Evolutionary conservation across 2,888 invertebrate genomes (phyloP).

Genomic region (Calameuta filiformis): DNA sequence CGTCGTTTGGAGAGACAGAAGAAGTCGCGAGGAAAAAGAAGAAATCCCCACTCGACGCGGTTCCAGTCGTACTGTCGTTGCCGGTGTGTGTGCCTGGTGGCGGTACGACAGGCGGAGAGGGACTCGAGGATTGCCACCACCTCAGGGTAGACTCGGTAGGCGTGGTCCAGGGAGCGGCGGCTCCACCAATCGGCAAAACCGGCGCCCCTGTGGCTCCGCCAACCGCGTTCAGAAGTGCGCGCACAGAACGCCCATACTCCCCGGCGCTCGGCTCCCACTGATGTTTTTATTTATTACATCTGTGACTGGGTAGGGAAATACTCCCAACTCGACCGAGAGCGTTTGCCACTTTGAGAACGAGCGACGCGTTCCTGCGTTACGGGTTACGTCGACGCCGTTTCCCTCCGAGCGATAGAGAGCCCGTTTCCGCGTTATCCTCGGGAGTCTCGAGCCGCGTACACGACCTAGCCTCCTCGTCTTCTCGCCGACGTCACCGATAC

Average conservation of each 20-base stretch:
- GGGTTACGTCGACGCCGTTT: constrained; percentile 59
- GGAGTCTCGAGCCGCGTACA: constrained; percentile 6
- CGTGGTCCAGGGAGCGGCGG: constrained; percentile 28
- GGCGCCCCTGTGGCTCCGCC: constrained; percentile 45
- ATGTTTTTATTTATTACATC: constrained; percentile 67
- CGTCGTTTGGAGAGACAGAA: constrained; percentile 27
- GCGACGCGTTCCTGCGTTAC: constrained; percentile 58
- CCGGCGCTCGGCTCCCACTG: constrained; percentile 61
- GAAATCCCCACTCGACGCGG: constrained; percentile 53
- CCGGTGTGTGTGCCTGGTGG: constrained; percentile 32
- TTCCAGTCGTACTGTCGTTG: constrained; percentile 51
- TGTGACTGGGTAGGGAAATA: constrained; percentile 67
- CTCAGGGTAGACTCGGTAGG: constrained; percentile 34
- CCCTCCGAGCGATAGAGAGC: constrained; percentile 49
- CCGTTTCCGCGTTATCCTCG: constrained; percentile 37
- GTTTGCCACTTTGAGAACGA: constrained; percentile 63
- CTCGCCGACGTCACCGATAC: constrained; percentile 1
- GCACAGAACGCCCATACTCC: constrained; percentile 55
- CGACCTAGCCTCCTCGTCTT: constrained; percentile 22
- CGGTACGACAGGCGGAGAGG: constrained; percentile 49
- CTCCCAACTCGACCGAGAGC: constrained; percentile 63
- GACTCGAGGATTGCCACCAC: constrained; percentile 32
- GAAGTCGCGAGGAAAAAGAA: constrained; percentile 55
- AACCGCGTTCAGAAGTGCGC: constrained; percentile 47
- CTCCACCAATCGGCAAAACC: constrained; percentile 10